Evolutionary conservation across 2,113 vertebrate species (phyloP).

Genomic region (Orycteropus afer): DNA sequence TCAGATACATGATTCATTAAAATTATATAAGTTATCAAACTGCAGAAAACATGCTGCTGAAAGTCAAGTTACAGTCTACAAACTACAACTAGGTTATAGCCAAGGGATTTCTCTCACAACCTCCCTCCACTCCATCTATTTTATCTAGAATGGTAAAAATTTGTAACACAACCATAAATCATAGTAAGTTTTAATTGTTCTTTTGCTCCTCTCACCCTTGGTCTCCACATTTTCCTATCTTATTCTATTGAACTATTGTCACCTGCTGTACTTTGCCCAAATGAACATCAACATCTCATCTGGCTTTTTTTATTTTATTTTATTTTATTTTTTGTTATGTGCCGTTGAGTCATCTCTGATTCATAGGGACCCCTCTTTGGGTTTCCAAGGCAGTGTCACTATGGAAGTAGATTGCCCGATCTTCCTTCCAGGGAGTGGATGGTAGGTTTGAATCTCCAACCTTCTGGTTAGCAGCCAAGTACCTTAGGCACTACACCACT

Average conservation of each 20-base stretch:
- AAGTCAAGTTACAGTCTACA: slow-evolving; percentile 29
- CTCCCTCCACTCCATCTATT: not conserved
- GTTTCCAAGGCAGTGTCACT: no score
- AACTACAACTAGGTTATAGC: slow-evolving; percentile 55
- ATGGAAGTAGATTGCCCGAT: no score
- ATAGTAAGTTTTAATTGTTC: not conserved
- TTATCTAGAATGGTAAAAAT: not conserved
- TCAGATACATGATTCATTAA: slow-evolving; percentile 41
- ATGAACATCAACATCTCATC: not conserved
- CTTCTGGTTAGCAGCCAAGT: no score
- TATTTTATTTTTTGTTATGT: no score
- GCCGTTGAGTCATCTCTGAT: no score
- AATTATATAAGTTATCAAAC: slow-evolving; percentile 61
- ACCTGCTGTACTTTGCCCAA: not conserved
- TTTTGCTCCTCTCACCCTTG: not conserved
- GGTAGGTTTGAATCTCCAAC: no score
- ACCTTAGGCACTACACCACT: no score
- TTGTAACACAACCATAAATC: not conserved
- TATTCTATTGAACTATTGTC: not conserved
- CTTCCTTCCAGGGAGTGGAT: no score
- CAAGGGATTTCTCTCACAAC: not conserved
- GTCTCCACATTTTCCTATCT: not conserved
- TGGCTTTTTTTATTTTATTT: no score
- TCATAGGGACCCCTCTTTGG: no score
- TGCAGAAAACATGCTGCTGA: slow-evolving; percentile 40